Evolutionary conservation across 2,797 vertebrate species (phyloP).

Genomic region (Miichthys miiuy): DNA sequence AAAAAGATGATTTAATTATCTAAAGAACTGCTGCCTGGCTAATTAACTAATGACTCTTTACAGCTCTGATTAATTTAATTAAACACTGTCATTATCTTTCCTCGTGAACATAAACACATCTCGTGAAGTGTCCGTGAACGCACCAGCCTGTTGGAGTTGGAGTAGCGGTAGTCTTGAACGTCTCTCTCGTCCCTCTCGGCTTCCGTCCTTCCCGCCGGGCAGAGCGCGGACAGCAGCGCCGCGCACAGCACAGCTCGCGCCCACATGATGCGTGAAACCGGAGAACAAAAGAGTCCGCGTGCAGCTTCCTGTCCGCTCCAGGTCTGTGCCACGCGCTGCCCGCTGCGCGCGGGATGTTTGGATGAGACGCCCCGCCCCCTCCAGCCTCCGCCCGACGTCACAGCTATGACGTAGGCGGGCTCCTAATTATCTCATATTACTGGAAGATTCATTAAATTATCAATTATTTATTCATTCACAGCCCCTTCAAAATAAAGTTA

Average conservation of each 20-base stretch:
- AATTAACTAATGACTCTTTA: too few species aligned
- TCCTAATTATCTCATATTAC: neutral
- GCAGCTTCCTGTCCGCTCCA: conserved; percentile 6
- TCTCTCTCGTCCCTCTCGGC: conserved; percentile 80
- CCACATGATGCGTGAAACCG: conserved; percentile 63
- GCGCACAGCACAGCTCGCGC: conserved; percentile 74
- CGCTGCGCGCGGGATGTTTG: conserved; percentile 46
- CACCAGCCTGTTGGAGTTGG: conserved; percentile 80
- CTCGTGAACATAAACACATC: too few species aligned
- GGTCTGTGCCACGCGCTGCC: conserved; percentile 23
- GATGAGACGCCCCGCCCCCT: conserved; percentile 30
- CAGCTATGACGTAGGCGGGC: conserved; percentile 12
- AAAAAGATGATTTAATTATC: too few species aligned
- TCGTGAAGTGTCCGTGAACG: neutral
- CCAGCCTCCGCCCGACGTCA: conserved; percentile 35
- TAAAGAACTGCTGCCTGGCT: too few species aligned
- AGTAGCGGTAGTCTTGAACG: conserved; percentile 78
- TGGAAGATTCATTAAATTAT: neutral
- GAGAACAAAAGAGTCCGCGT: neutral
- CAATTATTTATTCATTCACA: too few species aligned
- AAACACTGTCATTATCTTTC: too few species aligned
- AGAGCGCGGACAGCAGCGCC: conserved; percentile 74
- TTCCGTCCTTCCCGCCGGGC: conserved; percentile 70
- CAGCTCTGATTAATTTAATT: too few species aligned
- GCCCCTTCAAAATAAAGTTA: too few species aligned